Evolutionary conservation across 2,888 invertebrate genomes (phyloP), one percentile per base, ranked within the genome.

Genomic region (Seira ritae): DNA sequence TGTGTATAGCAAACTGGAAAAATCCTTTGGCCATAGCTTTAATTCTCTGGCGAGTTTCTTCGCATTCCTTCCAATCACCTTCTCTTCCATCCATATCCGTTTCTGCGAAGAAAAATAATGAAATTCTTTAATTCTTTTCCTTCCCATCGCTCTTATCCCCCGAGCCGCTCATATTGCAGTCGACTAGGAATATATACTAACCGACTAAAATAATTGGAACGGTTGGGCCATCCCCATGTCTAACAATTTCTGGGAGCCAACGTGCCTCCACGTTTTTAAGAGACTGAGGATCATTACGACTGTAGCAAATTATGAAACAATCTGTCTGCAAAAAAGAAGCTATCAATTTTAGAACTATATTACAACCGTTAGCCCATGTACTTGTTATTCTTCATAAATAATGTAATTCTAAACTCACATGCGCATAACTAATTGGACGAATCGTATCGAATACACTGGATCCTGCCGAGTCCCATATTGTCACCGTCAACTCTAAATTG

Each of bases 221-320:
- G 89, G 31, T 46, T 78, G 95, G 94, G 89, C 95, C 94, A 90
- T 95, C 95, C 1, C 80, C 80, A 50, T 95, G 95, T 90, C 95
- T 94, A 90, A 94, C 94, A 68, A 97, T 92, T 92, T 97, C 97
- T 19, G 96, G 96, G 90, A 94, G 94, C 97, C 97, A 97, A 92
- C 96, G 97, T 90, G 94, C 94, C 77, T 93, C 92, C 69, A 96
- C 94, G 90, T 97, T 96, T 90, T 95, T 95, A 90, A 93, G 96
- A 4, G 96, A 96, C 88, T 94, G 93, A 83, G 94, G 93, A 90
- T 94, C 95, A 89, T 94, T 94, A 85, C 96, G 94, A 22, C 96
- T 95, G 91, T 95, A 97, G 91, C 97, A 97, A 79, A 97, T 92
- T 83, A 97, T 92, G 91, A 97, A 96, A 89, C 96, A 96, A 90